These are phyloP conservation scores for Melikaiella ostensackeni DNA, from an alignment of 2,888 invertebrate species.

Conservation along the genomic window DNA sequence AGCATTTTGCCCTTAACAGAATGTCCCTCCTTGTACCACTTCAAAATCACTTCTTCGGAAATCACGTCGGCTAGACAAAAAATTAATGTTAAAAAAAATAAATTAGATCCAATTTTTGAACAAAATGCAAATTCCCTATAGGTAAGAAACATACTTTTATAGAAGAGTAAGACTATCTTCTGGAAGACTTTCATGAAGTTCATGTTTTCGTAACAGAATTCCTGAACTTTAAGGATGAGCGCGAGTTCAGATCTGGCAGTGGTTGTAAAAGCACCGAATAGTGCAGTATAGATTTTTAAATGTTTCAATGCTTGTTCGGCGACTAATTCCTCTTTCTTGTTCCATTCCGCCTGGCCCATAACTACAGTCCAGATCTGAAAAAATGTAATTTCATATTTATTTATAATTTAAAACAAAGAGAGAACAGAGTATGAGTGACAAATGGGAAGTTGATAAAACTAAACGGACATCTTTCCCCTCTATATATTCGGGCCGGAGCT, in stretches of 20 bases:
- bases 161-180: slow-evolving; percentile 96
- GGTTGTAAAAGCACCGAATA: slow-evolving; percentile 92
- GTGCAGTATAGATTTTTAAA: slow-evolving; percentile 89
- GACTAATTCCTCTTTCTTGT: slow-evolving; percentile 94
- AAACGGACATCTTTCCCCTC: no score
- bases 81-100: neutral
- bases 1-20: slow-evolving; percentile 97
- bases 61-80: slow-evolving; percentile 87
- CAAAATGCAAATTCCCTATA: neutral
- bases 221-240: slow-evolving; percentile 94
- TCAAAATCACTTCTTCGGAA: slow-evolving; percentile 95
- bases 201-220: slow-evolving; percentile 99
- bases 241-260: slow-evolving; percentile 92
- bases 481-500: no score
- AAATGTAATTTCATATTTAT: slow-evolving; percentile 12
- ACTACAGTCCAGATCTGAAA: slow-evolving; percentile 93
- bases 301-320: slow-evolving; percentile 97
- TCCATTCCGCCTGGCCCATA: slow-evolving; percentile 98
- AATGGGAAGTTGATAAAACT: no score
- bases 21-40: slow-evolving; percentile 97
- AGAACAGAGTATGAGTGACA: neutral
- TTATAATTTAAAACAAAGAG: slow-evolving; percentile 16
- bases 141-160: slow-evolving; percentile 85
- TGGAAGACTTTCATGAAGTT: slow-evolving; percentile 99
- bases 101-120: neutral